Evolutionary conservation across 1,140 invertebrate genomes (phyloP).

Genomic region (Bombus ignitus): DNA sequence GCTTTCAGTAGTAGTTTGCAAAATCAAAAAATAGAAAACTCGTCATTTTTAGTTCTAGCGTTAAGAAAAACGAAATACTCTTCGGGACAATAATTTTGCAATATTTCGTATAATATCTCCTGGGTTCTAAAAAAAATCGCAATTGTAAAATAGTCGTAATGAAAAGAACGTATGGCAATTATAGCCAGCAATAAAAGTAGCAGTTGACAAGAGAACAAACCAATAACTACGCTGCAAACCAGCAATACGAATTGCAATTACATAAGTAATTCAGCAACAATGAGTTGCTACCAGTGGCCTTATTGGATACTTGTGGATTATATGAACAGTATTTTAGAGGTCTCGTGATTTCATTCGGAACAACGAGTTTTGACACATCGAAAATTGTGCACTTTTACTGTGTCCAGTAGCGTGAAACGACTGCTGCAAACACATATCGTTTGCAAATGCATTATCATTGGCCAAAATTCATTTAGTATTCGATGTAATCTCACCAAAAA

Average conservation of each 20-base stretch:
- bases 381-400: not conserved
- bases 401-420: not conserved
- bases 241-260: conserved; percentile 13
- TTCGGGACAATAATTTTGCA: too few relatives aligned
- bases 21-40: too few relatives aligned
- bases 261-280: not conserved
- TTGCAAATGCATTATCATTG: not conserved
- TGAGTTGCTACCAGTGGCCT: not conserved
- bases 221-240: not conserved
- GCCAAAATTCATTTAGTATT: not conserved
- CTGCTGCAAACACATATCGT: not conserved
- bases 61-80: not conserved
- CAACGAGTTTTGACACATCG: not conserved
- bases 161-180: not conserved
- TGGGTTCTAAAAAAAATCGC: not conserved
- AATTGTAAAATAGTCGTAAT: not conserved
- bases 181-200: not conserved
- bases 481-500: not conserved
- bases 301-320: conserved; percentile 10
- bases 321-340: not conserved
- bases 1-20: too few relatives aligned
- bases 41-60: too few relatives aligned
- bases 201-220: not conserved
- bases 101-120: too few relatives aligned
- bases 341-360: not conserved